These are phyloP conservation scores for Ceratina japonica DNA, from an alignment of 1,140 invertebrate species.

Conservation along the genomic window DNA sequence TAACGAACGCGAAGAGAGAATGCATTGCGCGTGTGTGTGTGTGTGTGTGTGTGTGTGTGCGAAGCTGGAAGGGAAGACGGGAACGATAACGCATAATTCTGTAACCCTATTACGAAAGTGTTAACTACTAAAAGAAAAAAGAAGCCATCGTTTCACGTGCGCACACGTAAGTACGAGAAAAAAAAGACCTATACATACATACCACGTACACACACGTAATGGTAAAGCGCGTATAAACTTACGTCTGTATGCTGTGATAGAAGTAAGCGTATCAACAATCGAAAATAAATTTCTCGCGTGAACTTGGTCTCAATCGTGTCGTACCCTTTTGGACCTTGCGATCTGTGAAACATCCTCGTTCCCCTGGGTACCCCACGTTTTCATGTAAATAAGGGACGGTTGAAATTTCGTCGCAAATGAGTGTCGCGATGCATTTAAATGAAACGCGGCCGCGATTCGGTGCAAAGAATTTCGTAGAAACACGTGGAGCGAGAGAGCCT, in stretches of 20 bases:
- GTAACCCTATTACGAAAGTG: slow-evolving; percentile 54
- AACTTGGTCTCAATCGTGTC: slow-evolving; percentile 32
- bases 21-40: neutral
- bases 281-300: slow-evolving; percentile 64
- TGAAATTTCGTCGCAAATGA: neutral
- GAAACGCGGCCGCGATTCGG: neutral
- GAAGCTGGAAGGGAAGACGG: neutral
- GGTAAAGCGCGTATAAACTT: slow-evolving; percentile 56
- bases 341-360: neutral
- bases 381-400: neutral
- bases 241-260: slow-evolving; percentile 76
- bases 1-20: slow-evolving; percentile 31
- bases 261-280: slow-evolving; percentile 77
- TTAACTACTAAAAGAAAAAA: slow-evolving; percentile 43
- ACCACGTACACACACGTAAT: slow-evolving; percentile 47
- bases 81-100: slow-evolving; percentile 38
- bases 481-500: neutral
- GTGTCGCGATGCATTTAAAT: neutral
- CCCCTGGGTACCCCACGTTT: neutral
- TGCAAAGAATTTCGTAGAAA: neutral
- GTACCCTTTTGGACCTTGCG: neutral
- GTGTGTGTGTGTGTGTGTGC: neutral
- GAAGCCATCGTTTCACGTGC: slow-evolving; percentile 51
- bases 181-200: slow-evolving; percentile 26
- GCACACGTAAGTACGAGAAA: slow-evolving; percentile 26